Evolutionary conservation across 2,113 vertebrate genomes (phyloP).

Genomic region (Psephotus haematonotus): DNA sequence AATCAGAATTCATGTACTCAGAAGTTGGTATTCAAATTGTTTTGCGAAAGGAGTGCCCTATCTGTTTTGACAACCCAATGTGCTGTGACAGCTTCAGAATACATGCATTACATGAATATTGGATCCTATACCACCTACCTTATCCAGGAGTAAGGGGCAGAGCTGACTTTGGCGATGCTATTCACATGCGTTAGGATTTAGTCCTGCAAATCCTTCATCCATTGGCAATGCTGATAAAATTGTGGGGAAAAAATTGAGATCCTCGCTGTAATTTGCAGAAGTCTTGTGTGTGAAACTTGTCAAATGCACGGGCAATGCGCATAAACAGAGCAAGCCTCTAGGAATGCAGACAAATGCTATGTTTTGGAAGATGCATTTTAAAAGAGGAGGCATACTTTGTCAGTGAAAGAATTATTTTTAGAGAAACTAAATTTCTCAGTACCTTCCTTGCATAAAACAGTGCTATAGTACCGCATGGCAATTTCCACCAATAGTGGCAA

Average conservation of each 20-base stretch:
- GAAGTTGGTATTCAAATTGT: neutral
- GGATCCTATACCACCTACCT: neutral
- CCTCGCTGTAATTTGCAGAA: rapidly evolving
- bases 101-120: neutral
- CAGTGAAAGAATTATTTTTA: neutral
- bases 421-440: neutral
- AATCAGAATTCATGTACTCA: neutral
- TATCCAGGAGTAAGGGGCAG: neutral
- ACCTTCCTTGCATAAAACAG: neutral
- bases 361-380: neutral
- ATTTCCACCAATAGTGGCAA: neutral
- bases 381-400: neutral
- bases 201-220: neutral
- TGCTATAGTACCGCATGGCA: neutral
- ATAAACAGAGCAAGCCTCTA: neutral
- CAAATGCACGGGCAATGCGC: rapidly evolving
- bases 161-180: rapidly evolving
- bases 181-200: rapidly evolving
- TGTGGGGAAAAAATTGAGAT: neutral
- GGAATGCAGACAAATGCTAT: neutral
- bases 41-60: neutral
- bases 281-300: neutral
- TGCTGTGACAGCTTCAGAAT: neutral
- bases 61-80: neutral
- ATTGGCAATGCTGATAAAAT: neutral